Evolutionary conservation across 2,797 vertebrate species (phyloP).

Genomic region (Micropoecilia bifurca): DNA sequence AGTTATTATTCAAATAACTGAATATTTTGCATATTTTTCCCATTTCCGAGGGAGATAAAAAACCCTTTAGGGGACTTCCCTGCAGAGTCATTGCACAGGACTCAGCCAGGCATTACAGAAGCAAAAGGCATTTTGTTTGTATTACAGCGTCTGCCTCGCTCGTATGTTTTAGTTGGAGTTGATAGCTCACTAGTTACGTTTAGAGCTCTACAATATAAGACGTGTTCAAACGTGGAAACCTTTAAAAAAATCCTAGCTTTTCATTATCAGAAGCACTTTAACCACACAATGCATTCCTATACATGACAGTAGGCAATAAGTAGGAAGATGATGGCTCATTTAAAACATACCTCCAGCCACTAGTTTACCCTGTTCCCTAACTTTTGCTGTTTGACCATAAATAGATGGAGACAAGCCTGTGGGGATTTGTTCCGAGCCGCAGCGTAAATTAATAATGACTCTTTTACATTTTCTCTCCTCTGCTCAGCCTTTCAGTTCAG

Average conservation of each 20-base stretch:
- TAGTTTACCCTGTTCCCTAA: neutral
- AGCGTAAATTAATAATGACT: slow-evolving; percentile 6
- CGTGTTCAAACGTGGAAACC: too few relatives aligned
- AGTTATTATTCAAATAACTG: neutral
- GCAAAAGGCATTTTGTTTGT: neutral
- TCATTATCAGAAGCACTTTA: neutral
- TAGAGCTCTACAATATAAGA: neutral
- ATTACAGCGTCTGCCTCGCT: neutral
- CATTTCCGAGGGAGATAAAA: neutral
- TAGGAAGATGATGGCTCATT: neutral
- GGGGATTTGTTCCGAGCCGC: neutral
- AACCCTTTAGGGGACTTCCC: neutral
- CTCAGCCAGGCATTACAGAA: neutral
- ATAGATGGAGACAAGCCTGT: neutral
- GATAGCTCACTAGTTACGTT: neutral
- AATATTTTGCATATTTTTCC: slow-evolving; percentile 6
- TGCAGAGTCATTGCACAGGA: neutral
- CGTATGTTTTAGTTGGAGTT: neutral
- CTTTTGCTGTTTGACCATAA: neutral
- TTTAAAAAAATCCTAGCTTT: neutral
- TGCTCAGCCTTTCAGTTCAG: neutral
- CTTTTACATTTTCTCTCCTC: slow-evolving; percentile 5
- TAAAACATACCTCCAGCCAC: neutral
- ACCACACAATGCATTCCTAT: neutral
- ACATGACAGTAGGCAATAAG: neutral